These are phyloP conservation scores for Nymphalis io DNA, from an alignment of 1,140 invertebrate species.

Conservation along the genomic window DNA sequence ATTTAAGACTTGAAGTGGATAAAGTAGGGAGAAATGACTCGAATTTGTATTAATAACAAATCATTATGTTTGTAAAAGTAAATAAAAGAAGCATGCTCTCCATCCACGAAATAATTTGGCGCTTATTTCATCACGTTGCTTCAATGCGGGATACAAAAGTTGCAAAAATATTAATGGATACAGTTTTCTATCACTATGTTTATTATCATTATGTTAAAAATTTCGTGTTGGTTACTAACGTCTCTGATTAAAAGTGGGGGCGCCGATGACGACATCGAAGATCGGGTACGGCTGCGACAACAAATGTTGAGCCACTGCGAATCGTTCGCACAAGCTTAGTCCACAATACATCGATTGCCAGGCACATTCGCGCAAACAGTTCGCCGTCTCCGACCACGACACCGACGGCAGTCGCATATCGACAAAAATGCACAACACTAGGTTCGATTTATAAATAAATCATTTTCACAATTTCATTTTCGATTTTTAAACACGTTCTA, in stretches of 20 bases:
- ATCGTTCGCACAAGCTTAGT: conserved; percentile 50
- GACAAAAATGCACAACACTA: conserved; percentile 49
- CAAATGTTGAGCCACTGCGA: conserved; percentile 53
- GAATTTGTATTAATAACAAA: background rate
- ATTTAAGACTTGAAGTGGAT: background rate
- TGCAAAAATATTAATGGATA: no score
- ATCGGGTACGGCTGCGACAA: conserved; percentile 59
- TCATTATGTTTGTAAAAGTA: background rate
- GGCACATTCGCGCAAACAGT: conserved; percentile 60
- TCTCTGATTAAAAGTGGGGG: conserved; percentile 55
- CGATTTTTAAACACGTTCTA: conserved; percentile 41
- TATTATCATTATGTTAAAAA: background rate
- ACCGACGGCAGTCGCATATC: conserved; percentile 60
- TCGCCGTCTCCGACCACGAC: conserved; percentile 52
- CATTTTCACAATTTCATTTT: conserved; percentile 21
- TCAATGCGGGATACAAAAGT: no score
- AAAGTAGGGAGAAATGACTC: background rate
- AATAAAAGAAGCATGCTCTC: no score
- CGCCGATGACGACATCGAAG: conserved; percentile 64
- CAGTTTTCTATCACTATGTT: no score
- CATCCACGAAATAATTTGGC: no score
- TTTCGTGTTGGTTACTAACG: conserved; percentile 51
- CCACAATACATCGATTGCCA: conserved; percentile 59
- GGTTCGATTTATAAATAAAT: background rate
- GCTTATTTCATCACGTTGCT: no score